phyloP scores from a whole-genome alignment of 2,797 vertebrate genomes.

The Pseudochaenichthys georgianus region DNA sequence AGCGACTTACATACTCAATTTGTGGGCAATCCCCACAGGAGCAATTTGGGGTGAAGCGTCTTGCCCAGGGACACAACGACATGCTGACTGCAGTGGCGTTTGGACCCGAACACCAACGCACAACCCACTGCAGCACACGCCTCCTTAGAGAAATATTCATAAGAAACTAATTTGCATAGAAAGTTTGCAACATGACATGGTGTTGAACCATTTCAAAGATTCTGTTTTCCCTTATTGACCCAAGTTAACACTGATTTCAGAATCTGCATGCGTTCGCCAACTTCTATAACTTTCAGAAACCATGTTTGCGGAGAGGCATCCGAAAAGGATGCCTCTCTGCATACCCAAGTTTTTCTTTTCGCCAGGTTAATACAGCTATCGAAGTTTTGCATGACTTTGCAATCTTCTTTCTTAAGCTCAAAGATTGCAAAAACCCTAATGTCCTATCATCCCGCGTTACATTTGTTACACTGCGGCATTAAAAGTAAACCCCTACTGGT shows the following conservation, averaged over 20 bases:
- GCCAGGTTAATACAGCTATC: constrained; percentile 1
- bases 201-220: neutral
- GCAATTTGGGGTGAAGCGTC: no score
- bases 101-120: no score
- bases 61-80: no score
- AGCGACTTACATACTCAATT: no score
- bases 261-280: neutral
- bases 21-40: no score
- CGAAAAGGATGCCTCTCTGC: no score
- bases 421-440: neutral
- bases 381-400: neutral
- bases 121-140: no score
- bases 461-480: constrained; percentile 5
- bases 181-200: neutral
- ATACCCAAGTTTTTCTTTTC: neutral
- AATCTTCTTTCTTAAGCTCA: neutral
- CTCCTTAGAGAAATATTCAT: constrained; percentile 23
- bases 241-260: no score
- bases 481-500: constrained; percentile 1
- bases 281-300: neutral
- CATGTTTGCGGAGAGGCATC: no score
- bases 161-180: constrained; percentile 43
- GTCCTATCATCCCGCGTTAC: constrained; percentile 3
- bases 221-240: neutral
- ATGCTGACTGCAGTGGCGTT: no score